Evolutionary conservation across 2,888 invertebrate species (phyloP).

Genomic region (Apodemia zela): DNA sequence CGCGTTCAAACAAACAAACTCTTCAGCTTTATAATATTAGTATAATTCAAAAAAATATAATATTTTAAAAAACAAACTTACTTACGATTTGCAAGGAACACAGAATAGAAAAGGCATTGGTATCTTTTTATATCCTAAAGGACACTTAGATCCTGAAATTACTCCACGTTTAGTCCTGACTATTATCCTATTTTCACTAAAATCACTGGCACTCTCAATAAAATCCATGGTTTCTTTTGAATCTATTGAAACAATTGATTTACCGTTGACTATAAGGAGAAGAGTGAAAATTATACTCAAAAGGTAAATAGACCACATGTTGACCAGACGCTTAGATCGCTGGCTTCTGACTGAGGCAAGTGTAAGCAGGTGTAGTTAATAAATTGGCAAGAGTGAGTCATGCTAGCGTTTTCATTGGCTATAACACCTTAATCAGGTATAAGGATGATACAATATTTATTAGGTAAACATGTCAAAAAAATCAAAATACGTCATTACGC

Average conservation of each 20-base stretch:
- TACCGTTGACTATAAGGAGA: not conserved
- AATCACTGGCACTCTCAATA: not conserved
- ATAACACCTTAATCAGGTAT: too few species aligned
- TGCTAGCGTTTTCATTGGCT: not conserved
- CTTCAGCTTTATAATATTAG: too few species aligned
- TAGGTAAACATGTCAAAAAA: too few species aligned
- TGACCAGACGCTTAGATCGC: not conserved
- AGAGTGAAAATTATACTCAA: not conserved
- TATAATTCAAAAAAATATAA: too few species aligned
- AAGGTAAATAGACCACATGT: not conserved
- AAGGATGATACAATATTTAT: too few species aligned
- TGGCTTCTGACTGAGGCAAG: not conserved
- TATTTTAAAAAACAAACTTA: not conserved
- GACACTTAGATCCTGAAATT: not conserved
- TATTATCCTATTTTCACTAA: not conserved
- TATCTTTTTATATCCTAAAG: not conserved
- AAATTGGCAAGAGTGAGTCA: constrained; percentile 2
- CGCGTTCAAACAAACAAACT: too few species aligned
- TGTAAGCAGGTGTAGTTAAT: not conserved
- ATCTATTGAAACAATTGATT: not conserved
- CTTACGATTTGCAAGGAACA: constrained; percentile 8
- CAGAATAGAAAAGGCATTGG: not conserved
- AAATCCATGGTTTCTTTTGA: not conserved
- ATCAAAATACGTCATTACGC: too few species aligned
- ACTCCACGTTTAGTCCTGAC: not conserved